These are phyloP conservation scores for Drosophila yakuba DNA, from an alignment of 1,140 invertebrate species.

Conservation along the genomic window DNA sequence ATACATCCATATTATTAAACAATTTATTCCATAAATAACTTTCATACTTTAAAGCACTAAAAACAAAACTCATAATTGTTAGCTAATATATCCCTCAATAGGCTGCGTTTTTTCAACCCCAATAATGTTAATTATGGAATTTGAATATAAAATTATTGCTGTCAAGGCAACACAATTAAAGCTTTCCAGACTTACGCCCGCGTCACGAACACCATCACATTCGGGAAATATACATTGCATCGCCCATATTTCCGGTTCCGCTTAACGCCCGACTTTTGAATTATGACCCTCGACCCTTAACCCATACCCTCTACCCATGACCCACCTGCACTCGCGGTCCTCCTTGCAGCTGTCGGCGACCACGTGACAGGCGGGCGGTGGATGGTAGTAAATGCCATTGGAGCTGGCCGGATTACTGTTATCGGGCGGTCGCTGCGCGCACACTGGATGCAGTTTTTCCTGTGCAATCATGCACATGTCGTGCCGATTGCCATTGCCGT, in stretches of 20 bases:
- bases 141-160: neutral
- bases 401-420: conserved; percentile 85
- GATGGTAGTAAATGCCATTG: conserved; percentile 85
- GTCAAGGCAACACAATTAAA: neutral
- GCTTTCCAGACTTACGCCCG: neutral
- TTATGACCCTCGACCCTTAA: conserved; percentile 46
- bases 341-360: conserved; percentile 92
- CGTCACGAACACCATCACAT: neutral
- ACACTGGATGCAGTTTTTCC: conserved; percentile 93
- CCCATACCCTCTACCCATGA: conserved; percentile 34
- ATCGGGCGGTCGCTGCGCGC: conserved; percentile 91
- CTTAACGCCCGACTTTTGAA: conserved; percentile 56
- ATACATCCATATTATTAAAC: too few species aligned
- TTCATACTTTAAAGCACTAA: too few species aligned
- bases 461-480: conserved; percentile 94
- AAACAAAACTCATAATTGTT: too few species aligned
- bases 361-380: conserved; percentile 92
- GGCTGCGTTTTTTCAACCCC: too few species aligned
- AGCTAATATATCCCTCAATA: too few species aligned
- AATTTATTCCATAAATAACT: too few species aligned
- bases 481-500: conserved; percentile 86
- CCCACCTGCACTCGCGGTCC: conserved; percentile 90
- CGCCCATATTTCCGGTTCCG: conserved; percentile 68
- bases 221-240: conserved; percentile 57
- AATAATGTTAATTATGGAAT: too few species aligned